Percentiles rank a stretch among this genome's conserved stretches.
phyloP scores from a whole-genome alignment of 2,888 invertebrate species.

The Drosophila dives region DNA sequence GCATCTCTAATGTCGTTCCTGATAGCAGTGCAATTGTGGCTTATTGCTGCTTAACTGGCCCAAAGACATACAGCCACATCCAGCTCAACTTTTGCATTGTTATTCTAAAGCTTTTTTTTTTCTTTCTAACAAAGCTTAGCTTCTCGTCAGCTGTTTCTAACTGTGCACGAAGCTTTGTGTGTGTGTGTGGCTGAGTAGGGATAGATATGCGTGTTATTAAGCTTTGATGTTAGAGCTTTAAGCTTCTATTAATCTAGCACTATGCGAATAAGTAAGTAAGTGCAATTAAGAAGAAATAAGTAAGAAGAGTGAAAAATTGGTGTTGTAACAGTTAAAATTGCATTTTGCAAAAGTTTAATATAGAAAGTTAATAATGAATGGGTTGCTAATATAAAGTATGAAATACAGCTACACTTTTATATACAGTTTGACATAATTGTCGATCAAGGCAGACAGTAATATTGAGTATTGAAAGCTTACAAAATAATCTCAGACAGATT shows the following conservation, averaged over 20 bases:
- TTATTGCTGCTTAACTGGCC: background rate
- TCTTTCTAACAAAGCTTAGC: background rate
- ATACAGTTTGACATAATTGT: background rate
- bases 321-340: background rate
- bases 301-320: background rate
- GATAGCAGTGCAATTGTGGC: conserved; percentile 27
- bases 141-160: conserved; percentile 2
- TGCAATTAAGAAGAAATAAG: background rate
- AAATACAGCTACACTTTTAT: background rate
- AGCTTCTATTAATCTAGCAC: conserved; percentile 20
- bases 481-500: background rate
- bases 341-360: background rate
- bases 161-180: background rate
- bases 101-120: conserved; percentile 9
- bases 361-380: background rate
- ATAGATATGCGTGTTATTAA: background rate
- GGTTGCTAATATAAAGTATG: background rate
- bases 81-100: background rate
- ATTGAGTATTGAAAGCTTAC: background rate
- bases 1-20: conserved; percentile 21
- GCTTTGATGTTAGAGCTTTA: conserved; percentile 30
- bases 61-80: conserved; percentile 18
- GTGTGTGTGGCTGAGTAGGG: background rate
- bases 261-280: background rate
- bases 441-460: background rate